Conservation (phyloP, 2,888 invertebrate species). For the Epirrhoe alternata region DNA sequence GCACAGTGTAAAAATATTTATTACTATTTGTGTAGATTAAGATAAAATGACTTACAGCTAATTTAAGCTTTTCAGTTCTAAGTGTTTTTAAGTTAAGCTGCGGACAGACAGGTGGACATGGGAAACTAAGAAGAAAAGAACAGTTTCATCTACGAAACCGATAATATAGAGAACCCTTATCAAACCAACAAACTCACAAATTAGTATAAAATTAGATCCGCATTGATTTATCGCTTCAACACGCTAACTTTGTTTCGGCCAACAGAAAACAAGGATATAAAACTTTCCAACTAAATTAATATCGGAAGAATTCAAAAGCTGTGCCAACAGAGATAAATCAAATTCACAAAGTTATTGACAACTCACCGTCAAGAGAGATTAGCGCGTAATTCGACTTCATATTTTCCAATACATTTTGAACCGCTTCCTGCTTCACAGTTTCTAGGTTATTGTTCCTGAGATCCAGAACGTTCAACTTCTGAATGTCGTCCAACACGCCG, state of each 20-base stretch:
- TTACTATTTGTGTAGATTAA: too few species aligned
- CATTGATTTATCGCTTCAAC: constrained; percentile 37
- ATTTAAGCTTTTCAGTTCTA: too few species aligned
- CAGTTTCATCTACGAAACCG: too few species aligned
- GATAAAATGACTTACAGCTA: too few species aligned
- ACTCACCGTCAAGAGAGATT: constrained; percentile 91
- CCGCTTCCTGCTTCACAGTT: constrained; percentile 89
- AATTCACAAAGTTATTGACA: constrained; percentile 51
- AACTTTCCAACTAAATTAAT: constrained; percentile 37
- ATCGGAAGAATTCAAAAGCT: constrained; percentile 42
- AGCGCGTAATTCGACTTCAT: constrained; percentile 89
- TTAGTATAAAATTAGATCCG: constrained; percentile 34
- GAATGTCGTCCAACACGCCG: constrained; percentile 89
- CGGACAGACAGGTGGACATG: too few species aligned
- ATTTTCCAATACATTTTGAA: constrained; percentile 90
- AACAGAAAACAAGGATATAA: constrained; percentile 33
- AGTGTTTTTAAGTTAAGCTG: too few species aligned
- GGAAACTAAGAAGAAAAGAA: too few species aligned
- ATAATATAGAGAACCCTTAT: constrained; percentile 2
- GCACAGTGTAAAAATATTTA: too few species aligned
- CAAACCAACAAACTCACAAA: constrained; percentile 30
- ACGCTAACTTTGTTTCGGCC: constrained; percentile 29
- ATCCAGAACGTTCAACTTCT: constrained; percentile 90
- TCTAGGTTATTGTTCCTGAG: constrained; percentile 91
- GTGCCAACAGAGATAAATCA: constrained; percentile 54